Percentiles rank a stretch among this genome's conserved stretches.
Conservation (phyloP, 2,888 invertebrate genomes). For the Ptychoptera albimana region DNA sequence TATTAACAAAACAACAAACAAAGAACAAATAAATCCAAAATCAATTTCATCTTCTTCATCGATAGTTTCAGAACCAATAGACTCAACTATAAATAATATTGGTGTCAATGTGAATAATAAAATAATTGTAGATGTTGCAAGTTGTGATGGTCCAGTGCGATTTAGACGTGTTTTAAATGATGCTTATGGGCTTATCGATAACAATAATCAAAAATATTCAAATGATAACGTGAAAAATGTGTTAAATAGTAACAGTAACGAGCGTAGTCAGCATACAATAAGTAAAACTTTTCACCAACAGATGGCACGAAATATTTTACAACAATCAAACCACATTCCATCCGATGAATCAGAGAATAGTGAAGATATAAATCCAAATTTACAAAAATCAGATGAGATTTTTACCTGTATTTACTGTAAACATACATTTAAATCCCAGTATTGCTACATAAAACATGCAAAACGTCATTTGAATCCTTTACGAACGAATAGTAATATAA, state of each 20-base stretch:
- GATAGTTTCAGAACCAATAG: constrained; percentile 11
- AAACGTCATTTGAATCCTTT: constrained; percentile 49
- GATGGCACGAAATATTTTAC: constrained; percentile 21
- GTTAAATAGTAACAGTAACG: constrained; percentile 5
- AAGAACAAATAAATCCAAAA: no score
- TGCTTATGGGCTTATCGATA: constrained; percentile 42
- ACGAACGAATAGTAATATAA: constrained; percentile 24
- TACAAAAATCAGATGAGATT: constrained; percentile 19
- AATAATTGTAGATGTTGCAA: constrained; percentile 72
- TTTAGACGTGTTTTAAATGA: constrained; percentile 74
- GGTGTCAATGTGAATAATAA: constrained; percentile 24
- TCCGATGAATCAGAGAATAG: constrained; percentile 20
- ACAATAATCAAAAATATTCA: neutral
- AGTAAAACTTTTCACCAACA: constrained; percentile 30
- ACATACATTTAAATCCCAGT: constrained; percentile 68
- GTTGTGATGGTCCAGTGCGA: constrained; percentile 79
- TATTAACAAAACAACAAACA: no score
- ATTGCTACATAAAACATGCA: constrained; percentile 71
- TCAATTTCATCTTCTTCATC: neutral
- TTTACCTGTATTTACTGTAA: constrained; percentile 62
- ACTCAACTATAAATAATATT: neutral
- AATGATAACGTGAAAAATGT: neutral
- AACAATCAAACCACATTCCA: constrained; percentile 4
- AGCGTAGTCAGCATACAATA: constrained; percentile 27
- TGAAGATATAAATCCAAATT: constrained; percentile 4